Percentiles rank a stretch among this genome's conserved stretches.
phyloP scores from a whole-genome alignment of 2,797 vertebrate genomes.

The Cheracebus regulus region DNA sequence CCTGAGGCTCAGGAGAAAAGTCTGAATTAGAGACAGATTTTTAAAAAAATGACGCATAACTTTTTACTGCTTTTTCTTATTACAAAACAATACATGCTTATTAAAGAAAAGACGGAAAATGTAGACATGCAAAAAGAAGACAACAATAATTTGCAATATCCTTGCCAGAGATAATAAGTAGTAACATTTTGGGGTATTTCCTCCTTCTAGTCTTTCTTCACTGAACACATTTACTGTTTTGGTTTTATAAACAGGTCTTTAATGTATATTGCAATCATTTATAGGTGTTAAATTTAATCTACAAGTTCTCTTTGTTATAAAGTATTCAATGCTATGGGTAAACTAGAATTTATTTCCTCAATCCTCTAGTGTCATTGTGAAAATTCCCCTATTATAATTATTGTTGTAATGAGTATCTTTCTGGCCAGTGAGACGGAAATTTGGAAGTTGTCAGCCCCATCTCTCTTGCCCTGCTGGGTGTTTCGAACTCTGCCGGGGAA shows the following conservation, averaged over 20 bases:
- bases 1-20: not conserved
- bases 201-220: not conserved
- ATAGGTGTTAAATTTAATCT: slow-evolving; percentile 14
- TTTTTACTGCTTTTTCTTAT: slow-evolving; percentile 33
- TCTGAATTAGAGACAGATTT: not conserved
- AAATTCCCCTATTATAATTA: not conserved
- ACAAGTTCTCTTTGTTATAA: slow-evolving; percentile 28
- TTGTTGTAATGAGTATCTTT: not conserved
- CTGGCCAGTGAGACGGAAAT: not conserved
- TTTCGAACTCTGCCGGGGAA: not conserved
- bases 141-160: not conserved
- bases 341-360: slow-evolving; percentile 42
- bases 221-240: not conserved
- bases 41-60: not conserved
- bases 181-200: slow-evolving; percentile 32
- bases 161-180: slow-evolving; percentile 2
- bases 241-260: slow-evolving; percentile 38
- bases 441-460: not conserved
- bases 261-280: slow-evolving; percentile 20
- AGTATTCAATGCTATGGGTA: not conserved
- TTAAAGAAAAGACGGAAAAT: slow-evolving; percentile 41
- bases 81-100: slow-evolving; percentile 32
- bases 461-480: not conserved
- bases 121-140: not conserved
- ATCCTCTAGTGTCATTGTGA: not conserved